These are phyloP conservation scores for Epirrhoe tristata DNA, from an alignment of 2,888 invertebrate genomes.

Conservation along the genomic window DNA sequence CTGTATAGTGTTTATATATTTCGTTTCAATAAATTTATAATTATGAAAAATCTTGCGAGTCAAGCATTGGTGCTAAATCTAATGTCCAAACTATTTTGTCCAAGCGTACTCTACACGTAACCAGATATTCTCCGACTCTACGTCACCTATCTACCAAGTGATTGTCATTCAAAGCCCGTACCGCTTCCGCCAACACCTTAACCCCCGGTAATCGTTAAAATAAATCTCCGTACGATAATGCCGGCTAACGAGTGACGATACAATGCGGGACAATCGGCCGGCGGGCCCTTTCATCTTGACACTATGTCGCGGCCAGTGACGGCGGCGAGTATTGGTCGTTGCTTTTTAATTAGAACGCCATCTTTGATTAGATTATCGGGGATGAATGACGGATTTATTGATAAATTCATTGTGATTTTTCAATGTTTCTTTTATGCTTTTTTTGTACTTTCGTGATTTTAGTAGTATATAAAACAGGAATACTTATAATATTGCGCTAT, in stretches of 20 bases:
- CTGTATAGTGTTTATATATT: too few relatives aligned
- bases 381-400: slow-evolving; percentile 29
- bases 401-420: slow-evolving; percentile 16
- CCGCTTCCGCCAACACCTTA: slow-evolving; percentile 38
- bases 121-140: too few relatives aligned
- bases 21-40: too few relatives aligned
- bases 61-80: too few relatives aligned
- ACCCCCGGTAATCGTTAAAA: slow-evolving; percentile 77
- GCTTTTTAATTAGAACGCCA: slow-evolving; percentile 36
- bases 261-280: slow-evolving; percentile 82
- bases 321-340: slow-evolving; percentile 53
- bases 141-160: too few relatives aligned
- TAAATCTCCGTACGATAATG: slow-evolving; percentile 84
- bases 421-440: slow-evolving; percentile 3
- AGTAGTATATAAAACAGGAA: background rate
- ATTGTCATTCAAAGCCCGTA: background rate
- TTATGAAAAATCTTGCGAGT: too few relatives aligned
- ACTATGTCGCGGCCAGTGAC: slow-evolving; percentile 75
- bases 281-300: slow-evolving; percentile 83
- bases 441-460: background rate
- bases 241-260: slow-evolving; percentile 83
- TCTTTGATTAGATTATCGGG: slow-evolving; percentile 39
- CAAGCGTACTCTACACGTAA: too few relatives aligned
- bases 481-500: too few relatives aligned
- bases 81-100: too few relatives aligned